Base-by-base conservation (phyloP, 2,888 invertebrate species). In the Sicus ferrugineus region DNA sequence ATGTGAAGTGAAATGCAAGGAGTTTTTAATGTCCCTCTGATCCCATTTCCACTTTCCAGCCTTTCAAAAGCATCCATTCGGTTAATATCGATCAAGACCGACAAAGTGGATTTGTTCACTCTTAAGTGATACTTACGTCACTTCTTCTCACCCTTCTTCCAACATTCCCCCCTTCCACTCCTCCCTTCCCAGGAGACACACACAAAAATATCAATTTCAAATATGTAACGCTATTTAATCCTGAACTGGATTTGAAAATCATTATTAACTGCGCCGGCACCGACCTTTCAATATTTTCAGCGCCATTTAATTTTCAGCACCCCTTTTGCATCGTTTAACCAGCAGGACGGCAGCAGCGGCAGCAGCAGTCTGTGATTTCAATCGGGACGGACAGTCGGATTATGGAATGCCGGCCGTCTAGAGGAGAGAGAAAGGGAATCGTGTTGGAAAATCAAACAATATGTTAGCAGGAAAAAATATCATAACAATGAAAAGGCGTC, bases 261-360 rank as follows among this genome's bases (percentile, higher is more conserved):
- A 16, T 42, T 42, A 42, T 42, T 34, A 34, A 34, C 42, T 42
- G 42, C 42, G 42, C n/a, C n/a, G n/a, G 42, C 16, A 4, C 42
- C n/a, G 42, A n/a, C 42, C 42, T 42, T 42, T 42, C 42, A n/a
- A 42, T 42, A 54, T 26, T 54, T 26, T 54, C 9, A 54, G 26
- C 54, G 54, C 54, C 54, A 54, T 54, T 54, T 54, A 54, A 54
- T 54, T 54, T 54, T 7, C 23, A 54, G 28, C 23, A 54, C 21
- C 54, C 54, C 23, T 23, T 54, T 28, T 9, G 28, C 7, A 11
- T 54, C 54, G 14, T 23, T 28, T 54, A 14, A 28, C 3, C 26
- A 28, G 54, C 19, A 14, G 50, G 19, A 9, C 19, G 50, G 19
- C 1, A 4, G 28, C n/a, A 23, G 21, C 28, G 23, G 16, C 5